Percentiles rank a stretch among this genome's conserved stretches.
Evolutionary conservation across 2,888 invertebrate species (phyloP).

Genomic region (Leptopterna dolabrata): DNA sequence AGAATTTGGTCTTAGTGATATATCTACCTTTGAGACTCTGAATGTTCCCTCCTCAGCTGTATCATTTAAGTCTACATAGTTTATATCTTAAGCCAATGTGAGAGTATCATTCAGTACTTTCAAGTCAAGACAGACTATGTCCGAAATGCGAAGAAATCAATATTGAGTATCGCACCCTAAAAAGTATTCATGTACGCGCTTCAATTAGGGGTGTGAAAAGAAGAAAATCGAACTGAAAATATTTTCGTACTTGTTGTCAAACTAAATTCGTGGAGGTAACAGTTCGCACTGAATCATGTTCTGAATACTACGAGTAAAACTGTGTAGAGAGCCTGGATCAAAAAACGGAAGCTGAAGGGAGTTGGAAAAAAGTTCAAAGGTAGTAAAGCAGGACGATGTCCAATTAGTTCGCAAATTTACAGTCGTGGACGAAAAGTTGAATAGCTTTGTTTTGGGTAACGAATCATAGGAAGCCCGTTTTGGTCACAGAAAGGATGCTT

Average conservation of each 20-base stretch:
- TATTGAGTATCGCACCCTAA: too few relatives aligned
- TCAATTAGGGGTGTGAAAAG: background rate
- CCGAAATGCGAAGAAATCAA: too few relatives aligned
- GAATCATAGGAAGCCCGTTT: conserved; percentile 39
- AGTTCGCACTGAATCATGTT: background rate
- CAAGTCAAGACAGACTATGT: too few relatives aligned
- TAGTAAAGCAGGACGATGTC: conserved; percentile 40
- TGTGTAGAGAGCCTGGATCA: background rate
- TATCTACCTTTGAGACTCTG: background rate
- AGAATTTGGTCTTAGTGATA: conserved; percentile 27
- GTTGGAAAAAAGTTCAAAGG: conserved; percentile 17
- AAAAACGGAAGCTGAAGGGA: background rate
- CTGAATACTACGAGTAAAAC: too few relatives aligned
- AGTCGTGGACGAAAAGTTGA: conserved; percentile 34
- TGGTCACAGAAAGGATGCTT: background rate
- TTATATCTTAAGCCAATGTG: too few relatives aligned
- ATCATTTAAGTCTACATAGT: too few relatives aligned
- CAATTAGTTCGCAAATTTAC: conserved; percentile 40
- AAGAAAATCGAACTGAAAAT: background rate
- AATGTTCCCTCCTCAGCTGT: too few relatives aligned
- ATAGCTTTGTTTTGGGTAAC: conserved; percentile 51
- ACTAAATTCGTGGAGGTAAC: background rate
- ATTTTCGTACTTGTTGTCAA: background rate
- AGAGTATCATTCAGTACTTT: too few relatives aligned
- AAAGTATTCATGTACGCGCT: too few relatives aligned